Conservation (phyloP, 2,113 vertebrate genomes). For the Vicugna pacos region DNA sequence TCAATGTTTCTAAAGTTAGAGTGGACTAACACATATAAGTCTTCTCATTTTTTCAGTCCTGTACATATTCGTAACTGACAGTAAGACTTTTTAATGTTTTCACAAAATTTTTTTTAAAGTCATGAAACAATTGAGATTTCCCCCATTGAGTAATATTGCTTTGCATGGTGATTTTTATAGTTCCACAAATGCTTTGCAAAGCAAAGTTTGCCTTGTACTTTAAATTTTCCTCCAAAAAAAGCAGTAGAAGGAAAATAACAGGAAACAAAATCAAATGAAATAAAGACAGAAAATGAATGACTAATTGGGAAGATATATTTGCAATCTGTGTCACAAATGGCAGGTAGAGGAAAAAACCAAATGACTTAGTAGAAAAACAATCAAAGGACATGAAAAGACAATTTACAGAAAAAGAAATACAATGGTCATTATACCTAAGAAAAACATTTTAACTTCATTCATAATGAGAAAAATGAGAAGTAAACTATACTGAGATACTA, state of each 20-base stretch:
- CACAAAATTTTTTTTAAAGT: not conserved
- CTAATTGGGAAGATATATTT: not conserved
- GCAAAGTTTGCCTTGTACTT: not conserved
- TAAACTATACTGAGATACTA: not conserved
- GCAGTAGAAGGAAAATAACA: not conserved
- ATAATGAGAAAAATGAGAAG: not conserved
- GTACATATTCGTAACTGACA: not conserved
- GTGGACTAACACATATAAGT: not conserved
- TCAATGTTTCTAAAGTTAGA: not conserved
- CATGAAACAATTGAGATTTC: not conserved
- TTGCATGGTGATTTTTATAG: not conserved
- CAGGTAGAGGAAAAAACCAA: not conserved
- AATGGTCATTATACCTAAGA: not conserved
- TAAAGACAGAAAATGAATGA: not conserved
- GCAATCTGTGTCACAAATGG: not conserved
- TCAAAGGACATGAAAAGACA: not conserved
- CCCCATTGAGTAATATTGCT: not conserved
- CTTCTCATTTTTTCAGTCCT: constrained; percentile 1
- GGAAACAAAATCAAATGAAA: not conserved
- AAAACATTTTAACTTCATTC: constrained; percentile 5
- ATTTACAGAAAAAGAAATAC: not conserved
- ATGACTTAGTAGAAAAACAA: not conserved
- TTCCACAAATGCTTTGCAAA: not conserved
- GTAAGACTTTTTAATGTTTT: not conserved
- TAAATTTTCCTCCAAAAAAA: not conserved